Conservation (phyloP, 1,140 invertebrate species). For the Pogonus chalceus region DNA sequence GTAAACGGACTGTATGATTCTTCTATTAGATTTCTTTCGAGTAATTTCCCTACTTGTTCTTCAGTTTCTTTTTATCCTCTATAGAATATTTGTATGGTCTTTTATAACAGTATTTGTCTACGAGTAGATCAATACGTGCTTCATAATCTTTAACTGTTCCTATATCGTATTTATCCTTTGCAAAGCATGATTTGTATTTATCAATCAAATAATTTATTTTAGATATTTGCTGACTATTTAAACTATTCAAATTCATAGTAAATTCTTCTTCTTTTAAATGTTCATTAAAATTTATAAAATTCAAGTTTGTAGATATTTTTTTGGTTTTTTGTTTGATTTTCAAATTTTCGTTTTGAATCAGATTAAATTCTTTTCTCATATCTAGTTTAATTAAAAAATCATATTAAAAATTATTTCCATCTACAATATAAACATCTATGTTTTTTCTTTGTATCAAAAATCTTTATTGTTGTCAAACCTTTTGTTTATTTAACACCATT, state of each 20-base stretch:
- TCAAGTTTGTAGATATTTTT: not conserved
- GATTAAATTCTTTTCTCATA: conserved; percentile 13
- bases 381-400: conserved; percentile 27
- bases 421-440: no score
- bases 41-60: conserved; percentile 28
- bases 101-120: conserved; percentile 31
- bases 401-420: conserved; percentile 24
- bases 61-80: conserved; percentile 33
- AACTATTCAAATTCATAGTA: conserved; percentile 22
- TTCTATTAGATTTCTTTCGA: conserved; percentile 28
- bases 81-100: conserved; percentile 29
- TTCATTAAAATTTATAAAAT: conserved; percentile 27
- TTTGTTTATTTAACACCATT: conserved; percentile 24
- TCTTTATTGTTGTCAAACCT: conserved; percentile 19
- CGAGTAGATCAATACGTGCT: conserved; percentile 26
- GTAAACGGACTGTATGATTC: conserved; percentile 32
- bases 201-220: conserved; percentile 25
- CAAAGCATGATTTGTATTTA: conserved; percentile 24
- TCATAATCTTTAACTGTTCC: no score
- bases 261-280: conserved; percentile 23
- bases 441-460: conserved; percentile 22
- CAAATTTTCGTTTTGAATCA: conserved; percentile 18
- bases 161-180: no score
- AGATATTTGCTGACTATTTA: conserved; percentile 16
- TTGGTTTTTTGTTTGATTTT: conserved; percentile 8